Conservation (phyloP, 1,140 invertebrate genomes). For the Papilio polytes region DNA sequence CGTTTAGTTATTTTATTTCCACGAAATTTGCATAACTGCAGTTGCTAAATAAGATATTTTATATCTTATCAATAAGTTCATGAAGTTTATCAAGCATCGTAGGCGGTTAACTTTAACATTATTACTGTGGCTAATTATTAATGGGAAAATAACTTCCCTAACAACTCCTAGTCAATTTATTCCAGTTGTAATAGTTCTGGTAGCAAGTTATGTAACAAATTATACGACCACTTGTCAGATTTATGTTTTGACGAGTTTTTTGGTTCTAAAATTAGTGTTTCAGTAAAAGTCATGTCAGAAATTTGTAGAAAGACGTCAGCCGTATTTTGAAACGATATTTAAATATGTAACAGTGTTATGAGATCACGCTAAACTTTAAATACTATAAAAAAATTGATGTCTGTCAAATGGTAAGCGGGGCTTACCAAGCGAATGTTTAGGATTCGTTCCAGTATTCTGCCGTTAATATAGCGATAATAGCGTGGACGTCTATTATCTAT, state of each 20-base stretch:
- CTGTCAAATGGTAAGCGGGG: no score
- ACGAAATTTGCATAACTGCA: background rate
- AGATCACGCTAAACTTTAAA: no score
- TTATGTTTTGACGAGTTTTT: slow-evolving; percentile 1
- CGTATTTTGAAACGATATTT: no score
- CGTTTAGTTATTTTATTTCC: background rate
- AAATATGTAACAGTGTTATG: no score
- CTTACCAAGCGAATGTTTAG: no score
- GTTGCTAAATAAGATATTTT: background rate
- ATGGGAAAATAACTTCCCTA: slow-evolving; percentile 4
- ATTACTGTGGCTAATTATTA: slow-evolving; percentile 1
- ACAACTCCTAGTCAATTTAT: slow-evolving; percentile 15
- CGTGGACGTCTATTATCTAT: no score
- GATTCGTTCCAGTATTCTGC: background rate
- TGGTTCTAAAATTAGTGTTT: no score
- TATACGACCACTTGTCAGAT: background rate
- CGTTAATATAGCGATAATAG: background rate
- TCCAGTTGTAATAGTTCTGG: background rate
- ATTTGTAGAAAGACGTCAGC: no score
- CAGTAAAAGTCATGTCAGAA: no score
- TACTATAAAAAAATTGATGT: slow-evolving; percentile 44
- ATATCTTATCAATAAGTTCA: background rate
- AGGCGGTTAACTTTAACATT: slow-evolving; percentile 10
- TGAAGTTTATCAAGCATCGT: slow-evolving; percentile 5
- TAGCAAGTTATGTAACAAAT: slow-evolving; percentile 7